A percentile compares a stretch with the other conserved stretches of the same genome.
Evolutionary conservation across 2,888 invertebrate genomes (phyloP).

Genomic region (Rhagium mordax): DNA sequence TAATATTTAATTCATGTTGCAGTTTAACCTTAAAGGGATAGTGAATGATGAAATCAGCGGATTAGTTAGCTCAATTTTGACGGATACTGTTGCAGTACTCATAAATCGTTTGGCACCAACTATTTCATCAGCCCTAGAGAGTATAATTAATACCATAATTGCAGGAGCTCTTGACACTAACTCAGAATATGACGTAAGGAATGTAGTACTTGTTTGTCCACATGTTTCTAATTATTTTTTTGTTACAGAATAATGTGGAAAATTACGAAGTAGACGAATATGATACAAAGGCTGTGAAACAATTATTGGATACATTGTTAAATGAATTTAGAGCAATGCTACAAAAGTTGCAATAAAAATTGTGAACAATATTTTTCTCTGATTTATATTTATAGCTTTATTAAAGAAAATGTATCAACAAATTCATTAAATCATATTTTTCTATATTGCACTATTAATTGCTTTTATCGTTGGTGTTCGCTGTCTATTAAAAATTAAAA

Average conservation of each 20-base stretch:
- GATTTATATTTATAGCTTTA: too few relatives aligned
- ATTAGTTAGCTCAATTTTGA: neutral
- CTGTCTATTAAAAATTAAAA: too few relatives aligned
- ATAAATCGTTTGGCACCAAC: neutral
- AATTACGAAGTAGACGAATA: neutral
- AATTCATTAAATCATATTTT: too few relatives aligned
- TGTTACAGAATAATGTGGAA: neutral
- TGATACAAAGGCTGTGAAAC: neutral
- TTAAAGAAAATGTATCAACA: too few relatives aligned
- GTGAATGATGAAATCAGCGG: neutral
- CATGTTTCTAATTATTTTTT: neutral
- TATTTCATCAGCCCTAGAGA: neutral
- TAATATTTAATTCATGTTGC: too few relatives aligned
- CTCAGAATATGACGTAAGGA: neutral
- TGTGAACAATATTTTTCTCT: neutral
- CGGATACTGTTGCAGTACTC: neutral
- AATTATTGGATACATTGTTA: neutral
- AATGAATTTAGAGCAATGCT: neutral
- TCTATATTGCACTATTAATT: too few relatives aligned
- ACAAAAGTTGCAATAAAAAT: too few relatives aligned
- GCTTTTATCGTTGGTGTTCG: too few relatives aligned
- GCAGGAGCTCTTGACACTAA: neutral
- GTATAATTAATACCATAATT: neutral
- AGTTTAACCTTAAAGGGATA: conserved; percentile 14
- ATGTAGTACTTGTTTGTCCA: neutral